Evolutionary conservation across 2,113 vertebrate genomes (phyloP), one percentile per base, ranked within the genome.

Genomic region (Mesembrinibis cayennensis): DNA sequence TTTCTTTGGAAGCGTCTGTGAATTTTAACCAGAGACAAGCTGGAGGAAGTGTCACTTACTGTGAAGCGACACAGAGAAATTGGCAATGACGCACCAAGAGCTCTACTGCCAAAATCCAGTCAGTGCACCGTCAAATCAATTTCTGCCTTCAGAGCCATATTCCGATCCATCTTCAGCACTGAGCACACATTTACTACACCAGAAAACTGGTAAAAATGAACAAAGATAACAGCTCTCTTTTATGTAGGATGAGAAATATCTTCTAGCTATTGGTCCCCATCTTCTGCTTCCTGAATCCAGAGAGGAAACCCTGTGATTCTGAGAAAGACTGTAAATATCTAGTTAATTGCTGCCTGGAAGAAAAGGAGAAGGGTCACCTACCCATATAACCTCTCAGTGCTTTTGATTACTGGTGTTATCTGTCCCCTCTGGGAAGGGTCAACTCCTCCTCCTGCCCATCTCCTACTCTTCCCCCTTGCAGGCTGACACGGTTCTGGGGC

Each of bases 91-190:
- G 0, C 20, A 38, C n/a, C 40, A 29, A 84, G 44, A 21, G 13
- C 11, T 87, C 58, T 67, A 17, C n/a, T 91, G 95, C 92, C 94
- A 95, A 96, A 90, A 72, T 69, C 27, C 36, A 77, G 25, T 92
- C 88, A 78, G 65, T 11, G 5, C 9, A 4, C 67, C 0, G 0
- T 89, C 89, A 90, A 78, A 66, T 61, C 45, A 44, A 29, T 82
- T 87, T 84, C 38, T 94, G 49, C 44, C 61, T 87, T 87, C 78
- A 90, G 78, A 89, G 8, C 9, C 22, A 18, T 52, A 55, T 71
- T 87, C 72, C 67, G 65, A 83, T 58, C 72, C 40, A 29, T 72
- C 74, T 67, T 71, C 38, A 86, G 34, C 3, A 0, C 38, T 90
- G 38, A 81, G 73, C 9, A 70, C 23, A n/a, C 20, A 44, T 80